Percentiles rank a stretch among this genome's conserved stretches.
Evolutionary conservation across 37 sponge, comb jelly and placozoan species (phyloP).

Genomic region (Petrosia ficiformis): DNA sequence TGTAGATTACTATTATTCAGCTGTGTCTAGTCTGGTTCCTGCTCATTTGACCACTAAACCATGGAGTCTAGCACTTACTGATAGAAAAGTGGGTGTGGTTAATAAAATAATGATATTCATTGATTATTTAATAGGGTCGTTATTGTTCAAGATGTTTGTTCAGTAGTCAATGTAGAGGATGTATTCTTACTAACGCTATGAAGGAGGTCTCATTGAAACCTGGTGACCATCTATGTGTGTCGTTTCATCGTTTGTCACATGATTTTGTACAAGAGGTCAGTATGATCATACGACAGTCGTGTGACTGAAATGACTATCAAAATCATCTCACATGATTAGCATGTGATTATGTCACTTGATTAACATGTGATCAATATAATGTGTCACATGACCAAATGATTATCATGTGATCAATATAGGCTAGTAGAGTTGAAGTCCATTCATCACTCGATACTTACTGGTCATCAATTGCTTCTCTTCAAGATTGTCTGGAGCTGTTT

Average conservation of each 20-base stretch:
- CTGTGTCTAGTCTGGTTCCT: constrained; percentile 16
- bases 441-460: constrained; percentile 31
- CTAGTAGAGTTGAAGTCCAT: constrained; percentile 6
- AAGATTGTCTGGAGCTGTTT: constrained; percentile 57
- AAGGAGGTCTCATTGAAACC: constrained; percentile 39
- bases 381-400: too few species aligned
- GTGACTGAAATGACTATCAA: too few species aligned
- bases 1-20: neutral
- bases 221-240: constrained; percentile 50
- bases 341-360: too few species aligned
- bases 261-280: neutral
- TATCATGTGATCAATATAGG: neutral
- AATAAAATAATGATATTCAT: neutral
- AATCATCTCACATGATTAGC: too few species aligned
- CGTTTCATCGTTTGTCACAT: constrained; percentile 4
- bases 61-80: constrained; percentile 29
- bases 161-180: constrained; percentile 37
- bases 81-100: constrained; percentile 20
- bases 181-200: constrained; percentile 19
- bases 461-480: constrained; percentile 21
- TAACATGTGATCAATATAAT: too few species aligned
- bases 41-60: neutral
- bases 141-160: constrained; percentile 64
- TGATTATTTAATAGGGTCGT: constrained; percentile 17
- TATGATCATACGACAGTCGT: too few species aligned